Evolutionary conservation across 2,113 vertebrate genomes (phyloP), one percentile per base, ranked within the genome.

Genomic region (Motacilla tschutschensis): DNA sequence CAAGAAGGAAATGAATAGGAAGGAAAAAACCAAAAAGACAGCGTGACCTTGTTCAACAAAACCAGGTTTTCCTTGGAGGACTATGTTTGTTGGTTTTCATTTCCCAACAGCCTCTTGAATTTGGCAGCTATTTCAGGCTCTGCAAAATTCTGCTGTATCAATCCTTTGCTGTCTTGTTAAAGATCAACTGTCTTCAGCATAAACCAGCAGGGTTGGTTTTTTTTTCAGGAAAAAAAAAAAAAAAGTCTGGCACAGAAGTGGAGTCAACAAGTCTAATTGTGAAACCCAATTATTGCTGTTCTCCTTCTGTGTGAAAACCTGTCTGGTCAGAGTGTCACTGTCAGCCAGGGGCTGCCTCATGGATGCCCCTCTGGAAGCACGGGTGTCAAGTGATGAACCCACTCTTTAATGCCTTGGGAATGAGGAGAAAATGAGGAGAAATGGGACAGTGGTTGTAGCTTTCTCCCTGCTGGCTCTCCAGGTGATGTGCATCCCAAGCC

Each of bases 31-130:
- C 53, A 33, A 38, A 36, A 74, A 69, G 44, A 38, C 17, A 21
- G 4, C n/a, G 74, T 92, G 92, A 88, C 90, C 83, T 92, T 88
- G 80, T 89, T 92, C 75, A 87, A 80, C 70, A 88, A 83, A 85
- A 36, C 41, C 47, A 48, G 70, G 41, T 85, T 92, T 75, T 92
- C 86, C 72, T 82, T 74, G 33, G 88, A 83, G 87, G 73, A 26
- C 64, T 48, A 0, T 43, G 44, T 50, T 72, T 78, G 70, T 71
- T 89, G 67, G 25, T 70, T 82, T 76, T 85, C 38, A 73, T 84
- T 86, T 94, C 83, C 90, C 69, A 57, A 70, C 79, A 90, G 72
- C 70, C 41, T 82, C 43, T 72, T 86, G 77, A 81, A 59, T 93
- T 88, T 91, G 92, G 88, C 89, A 87, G 84, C 81, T 88, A 17